These are phyloP conservation scores for Orchestes rusci DNA, from an alignment of 2,888 invertebrate genomes.

Conservation along the genomic window DNA sequence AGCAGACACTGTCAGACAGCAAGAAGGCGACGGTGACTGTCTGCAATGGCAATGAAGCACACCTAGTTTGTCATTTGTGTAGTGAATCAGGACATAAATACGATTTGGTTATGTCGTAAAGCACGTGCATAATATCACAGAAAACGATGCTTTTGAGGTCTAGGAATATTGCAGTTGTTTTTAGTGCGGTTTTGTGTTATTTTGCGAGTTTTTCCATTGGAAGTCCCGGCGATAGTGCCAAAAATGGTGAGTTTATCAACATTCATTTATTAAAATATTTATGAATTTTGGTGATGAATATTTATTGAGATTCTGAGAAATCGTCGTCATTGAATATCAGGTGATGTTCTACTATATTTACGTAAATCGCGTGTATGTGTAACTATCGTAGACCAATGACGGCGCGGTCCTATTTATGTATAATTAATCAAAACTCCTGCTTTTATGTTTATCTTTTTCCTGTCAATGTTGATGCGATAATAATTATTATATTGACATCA, in stretches of 20 bases:
- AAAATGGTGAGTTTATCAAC: slow-evolving; percentile 36
- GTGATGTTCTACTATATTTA: too few relatives aligned
- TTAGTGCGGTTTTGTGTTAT: slow-evolving; percentile 35
- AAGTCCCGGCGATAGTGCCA: slow-evolving; percentile 32
- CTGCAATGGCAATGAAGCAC: slow-evolving; percentile 29
- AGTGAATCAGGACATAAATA: slow-evolving; percentile 17
- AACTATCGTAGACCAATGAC: too few relatives aligned
- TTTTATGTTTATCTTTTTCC: too few relatives aligned
- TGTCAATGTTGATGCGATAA: too few relatives aligned
- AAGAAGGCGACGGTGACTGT: slow-evolving; percentile 30
- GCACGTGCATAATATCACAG: slow-evolving; percentile 32
- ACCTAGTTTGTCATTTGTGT: slow-evolving; percentile 11
- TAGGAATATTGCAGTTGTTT: slow-evolving; percentile 30
- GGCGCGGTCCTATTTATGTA: too few relatives aligned
- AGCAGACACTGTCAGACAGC: slow-evolving; percentile 12
- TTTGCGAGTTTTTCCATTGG: slow-evolving; percentile 35
- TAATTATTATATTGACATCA: too few relatives aligned
- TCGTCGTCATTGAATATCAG: too few relatives aligned
- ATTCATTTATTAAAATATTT: too few relatives aligned
- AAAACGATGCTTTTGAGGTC: slow-evolving; percentile 34
- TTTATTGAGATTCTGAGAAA: too few relatives aligned
- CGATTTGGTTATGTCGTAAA: slow-evolving; percentile 35
- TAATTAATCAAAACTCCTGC: too few relatives aligned
- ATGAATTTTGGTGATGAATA: too few relatives aligned
- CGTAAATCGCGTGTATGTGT: too few relatives aligned